A percentile compares a stretch with the other conserved stretches of the same genome.
Conservation (phyloP, 1,140 invertebrate species). For the Grapholita molesta region DNA sequence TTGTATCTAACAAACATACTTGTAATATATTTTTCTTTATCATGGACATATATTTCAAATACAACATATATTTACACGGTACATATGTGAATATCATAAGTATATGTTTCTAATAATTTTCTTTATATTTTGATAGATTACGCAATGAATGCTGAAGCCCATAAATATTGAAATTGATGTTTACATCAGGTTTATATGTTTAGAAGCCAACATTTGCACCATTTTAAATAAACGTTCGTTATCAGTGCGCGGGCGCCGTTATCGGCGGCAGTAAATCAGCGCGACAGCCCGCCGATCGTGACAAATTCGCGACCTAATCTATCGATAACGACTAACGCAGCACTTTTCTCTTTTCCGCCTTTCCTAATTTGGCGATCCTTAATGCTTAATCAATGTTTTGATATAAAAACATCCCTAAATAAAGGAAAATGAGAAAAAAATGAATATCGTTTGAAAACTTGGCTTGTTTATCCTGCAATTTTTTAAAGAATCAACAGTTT, state of each 20-base stretch:
- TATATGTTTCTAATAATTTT: no score
- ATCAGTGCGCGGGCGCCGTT: slow-evolving; percentile 31
- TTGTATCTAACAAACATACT: no score
- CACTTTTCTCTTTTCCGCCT: not conserved
- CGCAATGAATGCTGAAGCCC: no score
- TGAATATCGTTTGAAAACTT: not conserved
- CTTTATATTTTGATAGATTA: no score
- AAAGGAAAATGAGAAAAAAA: not conserved
- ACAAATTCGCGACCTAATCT: slow-evolving; percentile 68
- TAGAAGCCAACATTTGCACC: slow-evolving; percentile 8
- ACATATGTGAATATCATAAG: no score
- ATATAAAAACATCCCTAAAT: not conserved
- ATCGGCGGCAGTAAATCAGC: slow-evolving; percentile 59
- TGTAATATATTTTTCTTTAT: no score
- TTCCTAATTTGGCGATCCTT: not conserved
- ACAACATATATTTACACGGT: no score
- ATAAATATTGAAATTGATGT: no score
- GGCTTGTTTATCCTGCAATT: not conserved
- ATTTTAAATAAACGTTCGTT: not conserved
- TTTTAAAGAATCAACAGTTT: no score
- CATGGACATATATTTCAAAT: no score
- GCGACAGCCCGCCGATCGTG: slow-evolving; percentile 63
- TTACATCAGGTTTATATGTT: not conserved
- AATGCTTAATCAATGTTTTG: slow-evolving; percentile 8
- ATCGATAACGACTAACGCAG: slow-evolving; percentile 46